Evolutionary conservation across 53 echinoderm and acorn worm genomes (phyloP), one percentile per base, ranked within the genome.

Genomic region (Paracentrotus lividus): DNA sequence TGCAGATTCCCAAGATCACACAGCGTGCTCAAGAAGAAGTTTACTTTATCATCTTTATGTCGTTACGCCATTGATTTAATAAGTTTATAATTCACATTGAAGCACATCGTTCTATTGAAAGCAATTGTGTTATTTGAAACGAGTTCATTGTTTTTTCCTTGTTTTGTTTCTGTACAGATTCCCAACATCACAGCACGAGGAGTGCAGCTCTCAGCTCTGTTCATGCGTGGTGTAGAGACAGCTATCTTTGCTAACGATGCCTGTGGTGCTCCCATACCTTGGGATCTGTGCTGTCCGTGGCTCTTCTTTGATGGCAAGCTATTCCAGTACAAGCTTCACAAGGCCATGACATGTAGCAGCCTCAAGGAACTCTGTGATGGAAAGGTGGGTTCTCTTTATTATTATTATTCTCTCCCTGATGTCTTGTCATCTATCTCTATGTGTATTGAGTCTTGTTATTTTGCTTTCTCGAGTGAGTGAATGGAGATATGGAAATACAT

Each of bases 251-350:
- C 97, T 38, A 99, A 99, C 42, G 97, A 99, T 93, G 97, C 99
- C 31, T 97, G 96, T 72, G 99, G 99, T 3, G 95, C 97, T 2
- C 99, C 99, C 42, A 97, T 99, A 56, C 99, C 99, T 0, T 99
- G 99, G 99, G 97, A 97, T 66, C 94, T 97, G 67, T 99, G 99
- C 94, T 99, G 99, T 86, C 99, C 99, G 16, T 99, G 99, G 99
- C 94, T 99, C 15, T 99, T 94, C 96, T 99, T 99, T 94, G 99
- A 99, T 94, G 99, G 99, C 85, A 99, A 99, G 93, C 95, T 99
- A 40, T 99, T 97, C 95, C 99, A 99, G 91, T 97, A 96, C 93
- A 99, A 99, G 94, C 96, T 99, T 16, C 96, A 95, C 90, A 97
- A 95, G 49, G 97, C 97, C 58, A 94, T 96, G 94, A 95, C 94